These are phyloP conservation scores for Bombus ignitus DNA, from an alignment of 1,140 invertebrate genomes.

Conservation along the genomic window DNA sequence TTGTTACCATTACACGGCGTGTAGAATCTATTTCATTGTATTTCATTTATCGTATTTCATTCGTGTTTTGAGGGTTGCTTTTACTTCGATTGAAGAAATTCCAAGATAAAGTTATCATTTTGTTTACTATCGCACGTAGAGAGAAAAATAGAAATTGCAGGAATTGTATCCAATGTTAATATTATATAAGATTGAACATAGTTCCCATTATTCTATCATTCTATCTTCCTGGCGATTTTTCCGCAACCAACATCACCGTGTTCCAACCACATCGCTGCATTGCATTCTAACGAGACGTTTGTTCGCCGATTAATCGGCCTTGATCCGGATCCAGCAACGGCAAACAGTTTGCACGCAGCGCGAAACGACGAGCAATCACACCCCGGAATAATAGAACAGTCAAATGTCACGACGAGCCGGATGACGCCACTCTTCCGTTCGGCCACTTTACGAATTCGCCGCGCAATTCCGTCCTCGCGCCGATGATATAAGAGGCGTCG, in stretches of 20 bases:
- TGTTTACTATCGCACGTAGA: not conserved
- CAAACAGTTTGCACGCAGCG: not conserved
- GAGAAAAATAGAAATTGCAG: too few species aligned
- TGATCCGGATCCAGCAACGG: not conserved
- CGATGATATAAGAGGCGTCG: conserved; percentile 3
- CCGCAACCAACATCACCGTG: not conserved
- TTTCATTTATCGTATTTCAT: not conserved
- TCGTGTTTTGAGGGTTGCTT: too few species aligned
- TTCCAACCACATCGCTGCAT: not conserved
- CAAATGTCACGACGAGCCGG: conserved; percentile 16
- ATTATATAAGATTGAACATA: too few species aligned
- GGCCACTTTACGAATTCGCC: conserved; percentile 16
- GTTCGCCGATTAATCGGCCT: not conserved
- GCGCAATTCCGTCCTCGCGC: conserved; percentile 1
- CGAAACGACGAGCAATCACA: not conserved
- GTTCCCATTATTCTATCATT: too few species aligned
- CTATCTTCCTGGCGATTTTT: not conserved
- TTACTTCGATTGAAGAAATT: too few species aligned
- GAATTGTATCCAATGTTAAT: too few species aligned
- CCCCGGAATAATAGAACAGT: not conserved
- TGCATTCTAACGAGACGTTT: conserved; percentile 12
- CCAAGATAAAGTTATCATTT: too few species aligned
- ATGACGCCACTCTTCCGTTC: not conserved
- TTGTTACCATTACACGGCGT: not conserved
- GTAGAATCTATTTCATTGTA: not conserved